phyloP scores from a whole-genome alignment of 2,113 vertebrate species.

The Grammomys surdaster region DNA sequence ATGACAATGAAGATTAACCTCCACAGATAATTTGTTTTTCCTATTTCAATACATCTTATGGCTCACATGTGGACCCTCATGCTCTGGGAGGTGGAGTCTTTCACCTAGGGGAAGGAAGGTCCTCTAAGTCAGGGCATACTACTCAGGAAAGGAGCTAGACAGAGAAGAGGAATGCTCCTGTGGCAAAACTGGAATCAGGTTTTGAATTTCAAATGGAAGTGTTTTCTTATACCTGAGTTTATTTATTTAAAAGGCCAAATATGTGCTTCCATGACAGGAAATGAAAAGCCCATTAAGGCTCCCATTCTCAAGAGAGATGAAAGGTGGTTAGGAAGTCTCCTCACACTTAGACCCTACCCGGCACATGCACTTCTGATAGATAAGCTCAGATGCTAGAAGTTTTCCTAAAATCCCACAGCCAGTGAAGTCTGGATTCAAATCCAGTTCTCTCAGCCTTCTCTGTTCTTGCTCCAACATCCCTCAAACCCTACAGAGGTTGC shows the following conservation, averaged over 20 bases:
- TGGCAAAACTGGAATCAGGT: slow-evolving; percentile 43
- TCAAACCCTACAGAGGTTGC: background rate
- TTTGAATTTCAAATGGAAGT: slow-evolving; percentile 61
- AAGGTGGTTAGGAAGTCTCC: background rate
- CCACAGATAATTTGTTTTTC: background rate
- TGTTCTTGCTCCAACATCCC: background rate
- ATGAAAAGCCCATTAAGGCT: slow-evolving; percentile 38
- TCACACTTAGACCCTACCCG: background rate
- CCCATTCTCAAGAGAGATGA: slow-evolving; percentile 23
- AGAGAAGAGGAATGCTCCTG: slow-evolving; percentile 1
- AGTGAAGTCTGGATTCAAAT: background rate
- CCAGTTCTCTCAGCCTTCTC: background rate
- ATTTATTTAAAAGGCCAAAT: slow-evolving; percentile 51
- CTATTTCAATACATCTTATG: background rate
- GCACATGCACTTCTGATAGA: background rate
- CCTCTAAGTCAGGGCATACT: background rate
- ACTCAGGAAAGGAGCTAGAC: background rate
- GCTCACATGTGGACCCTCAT: background rate
- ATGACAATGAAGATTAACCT: background rate
- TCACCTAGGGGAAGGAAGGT: background rate
- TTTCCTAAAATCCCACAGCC: slow-evolving; percentile 41
- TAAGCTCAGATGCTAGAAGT: background rate
- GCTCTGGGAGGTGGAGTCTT: background rate
- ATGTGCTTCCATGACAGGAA: slow-evolving; percentile 19
- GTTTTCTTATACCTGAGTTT: slow-evolving; percentile 55